Evolutionary conservation across 2,888 invertebrate species (phyloP).

Genomic region (Steinernema hermaphroditum): DNA sequence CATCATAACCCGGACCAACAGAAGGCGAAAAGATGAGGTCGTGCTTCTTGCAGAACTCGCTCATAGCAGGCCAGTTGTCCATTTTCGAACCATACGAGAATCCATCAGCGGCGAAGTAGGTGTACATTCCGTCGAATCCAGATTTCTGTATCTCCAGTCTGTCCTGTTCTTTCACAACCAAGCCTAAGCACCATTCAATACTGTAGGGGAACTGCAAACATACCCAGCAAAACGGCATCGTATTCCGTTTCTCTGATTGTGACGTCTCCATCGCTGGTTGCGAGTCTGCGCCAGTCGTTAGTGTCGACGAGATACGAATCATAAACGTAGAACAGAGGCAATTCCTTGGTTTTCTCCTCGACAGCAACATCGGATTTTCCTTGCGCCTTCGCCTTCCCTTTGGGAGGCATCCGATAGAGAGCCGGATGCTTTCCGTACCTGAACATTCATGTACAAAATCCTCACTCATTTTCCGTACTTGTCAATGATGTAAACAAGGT

Average conservation of each 20-base stretch:
- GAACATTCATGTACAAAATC: background rate
- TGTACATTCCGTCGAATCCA: constrained; percentile 73
- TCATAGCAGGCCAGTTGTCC: constrained; percentile 46
- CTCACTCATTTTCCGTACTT: constrained; percentile 67
- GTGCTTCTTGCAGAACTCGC: constrained; percentile 68
- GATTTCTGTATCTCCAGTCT: constrained; percentile 67
- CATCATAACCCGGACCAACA: constrained; percentile 75
- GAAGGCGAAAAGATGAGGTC: constrained; percentile 75
- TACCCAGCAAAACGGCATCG: constrained; percentile 73
- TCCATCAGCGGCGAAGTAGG: constrained; percentile 74
- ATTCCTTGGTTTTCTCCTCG: constrained; percentile 23
- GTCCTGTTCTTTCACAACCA: constrained; percentile 72
- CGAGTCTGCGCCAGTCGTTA: constrained; percentile 69
- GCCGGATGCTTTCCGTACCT: constrained; percentile 70
- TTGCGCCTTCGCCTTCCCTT: constrained; percentile 37
- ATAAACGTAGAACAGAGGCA: constrained; percentile 74
- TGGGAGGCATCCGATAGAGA: constrained; percentile 69
- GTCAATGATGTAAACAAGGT: constrained; percentile 68
- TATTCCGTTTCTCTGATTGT: constrained; percentile 71
- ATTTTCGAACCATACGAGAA: constrained; percentile 74
- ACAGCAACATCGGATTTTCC: background rate
- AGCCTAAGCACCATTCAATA: constrained; percentile 71
- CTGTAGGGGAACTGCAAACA: constrained; percentile 59
- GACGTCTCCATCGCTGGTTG: constrained; percentile 66
- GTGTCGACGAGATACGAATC: constrained; percentile 73